These are phyloP conservation scores for Heliconius aoede DNA, from an alignment of 2,888 invertebrate genomes.

Conservation along the genomic window DNA sequence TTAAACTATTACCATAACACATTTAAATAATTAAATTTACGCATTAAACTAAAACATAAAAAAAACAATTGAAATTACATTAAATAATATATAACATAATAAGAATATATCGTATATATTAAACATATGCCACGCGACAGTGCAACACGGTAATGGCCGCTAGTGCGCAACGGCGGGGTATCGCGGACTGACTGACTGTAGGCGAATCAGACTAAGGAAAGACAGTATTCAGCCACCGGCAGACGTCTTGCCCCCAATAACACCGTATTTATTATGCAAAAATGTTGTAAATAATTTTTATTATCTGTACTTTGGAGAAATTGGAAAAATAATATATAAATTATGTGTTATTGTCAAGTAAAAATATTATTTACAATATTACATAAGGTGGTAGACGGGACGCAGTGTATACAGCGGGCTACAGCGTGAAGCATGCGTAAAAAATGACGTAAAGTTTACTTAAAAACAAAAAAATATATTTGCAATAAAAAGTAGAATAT, in stretches of 20 bases:
- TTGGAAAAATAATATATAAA: no score
- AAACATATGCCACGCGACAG: constrained; percentile 41
- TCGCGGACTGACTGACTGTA: constrained; percentile 49
- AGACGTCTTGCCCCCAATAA: constrained; percentile 17
- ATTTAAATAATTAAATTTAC: not conserved
- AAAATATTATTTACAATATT: no score
- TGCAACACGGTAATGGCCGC: constrained; percentile 28
- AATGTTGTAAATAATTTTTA: not conserved
- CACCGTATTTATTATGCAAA: constrained; percentile 12
- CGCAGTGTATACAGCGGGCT: no score
- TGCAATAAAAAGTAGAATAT: no score
- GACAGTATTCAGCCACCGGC: constrained; percentile 20
- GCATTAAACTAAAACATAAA: not conserved
- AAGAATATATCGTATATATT: constrained; percentile 3
- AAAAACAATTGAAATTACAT: not conserved
- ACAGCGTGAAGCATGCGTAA: no score
- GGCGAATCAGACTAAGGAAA: not conserved
- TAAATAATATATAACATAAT: not conserved
- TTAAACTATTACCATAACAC: constrained; percentile 31
- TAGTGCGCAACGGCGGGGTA: constrained; percentile 44
- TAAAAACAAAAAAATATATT: no score
- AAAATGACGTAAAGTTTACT: no score
- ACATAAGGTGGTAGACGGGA: no score
- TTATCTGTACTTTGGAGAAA: not conserved
- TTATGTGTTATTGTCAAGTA: no score